Base-by-base conservation (phyloP, 2,113 vertebrate species). In the Ictidomys tridecemlineatus region DNA sequence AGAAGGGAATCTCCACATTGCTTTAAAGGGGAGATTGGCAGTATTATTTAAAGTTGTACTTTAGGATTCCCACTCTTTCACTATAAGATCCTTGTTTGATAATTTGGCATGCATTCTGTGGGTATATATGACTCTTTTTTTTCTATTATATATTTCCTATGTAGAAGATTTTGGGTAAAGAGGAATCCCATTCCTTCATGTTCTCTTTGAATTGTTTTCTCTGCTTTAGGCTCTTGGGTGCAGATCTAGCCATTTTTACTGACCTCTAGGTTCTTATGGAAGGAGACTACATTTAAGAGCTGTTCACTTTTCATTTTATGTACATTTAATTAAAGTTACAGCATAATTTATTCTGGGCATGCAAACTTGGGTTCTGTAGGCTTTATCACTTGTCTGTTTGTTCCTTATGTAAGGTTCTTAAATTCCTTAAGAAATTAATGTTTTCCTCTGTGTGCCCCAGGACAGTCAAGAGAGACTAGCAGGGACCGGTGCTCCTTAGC, bases 351-450 rank as follows among this genome's bases (percentile, higher is more conserved):
- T 85, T 89, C 85, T 78, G 51, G 30, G 14, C 58, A 69, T 34
- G 51, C 65, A 67, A 45, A 56, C 28, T 14, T 87, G 42, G 76
- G 51, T 37, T 74, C 61, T 72, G 28, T 63, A 53, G n/a, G 77
- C 56, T 69, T 89, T 69, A 4, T 53, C 6, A 2, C 20, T 63
- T 72, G 32, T 32, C 5, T 48, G 45, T 89, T 61, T 93, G 37
- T 77, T 65, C 51, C 78, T 37, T 95, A 16, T 80, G n/a, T 96
- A 45, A 0, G 14, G 10, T n/a, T 86, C 32, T 85, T 74, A 18
- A 92, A 79, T 89, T 97, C 93, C 51, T 72, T 24, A 34, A 96
- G 56, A 89, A 92, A 67, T 92, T 45, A 39, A 18, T 56, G 91
- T 86, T 14, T 42, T 94, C 48, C 28, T 72, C 26, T 82, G 8